These are phyloP conservation scores for Andrena bicolor DNA, from an alignment of 2,888 invertebrate genomes.

Conservation along the genomic window DNA sequence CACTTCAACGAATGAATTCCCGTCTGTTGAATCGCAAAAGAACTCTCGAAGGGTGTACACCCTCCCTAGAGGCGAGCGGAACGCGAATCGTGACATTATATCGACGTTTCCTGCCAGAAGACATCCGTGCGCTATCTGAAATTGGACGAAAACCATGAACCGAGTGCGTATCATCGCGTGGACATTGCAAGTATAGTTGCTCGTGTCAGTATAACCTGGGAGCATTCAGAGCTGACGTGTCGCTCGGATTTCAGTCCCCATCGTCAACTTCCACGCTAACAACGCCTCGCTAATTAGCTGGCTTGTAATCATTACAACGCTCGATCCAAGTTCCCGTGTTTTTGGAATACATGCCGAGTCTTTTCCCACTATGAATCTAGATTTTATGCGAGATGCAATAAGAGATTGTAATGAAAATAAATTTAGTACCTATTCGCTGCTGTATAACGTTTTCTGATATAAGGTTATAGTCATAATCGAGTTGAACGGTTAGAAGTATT, in stretches of 20 bases:
- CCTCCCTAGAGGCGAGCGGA: neutral
- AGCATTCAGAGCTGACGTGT: conserved; percentile 41
- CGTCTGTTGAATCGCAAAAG: neutral
- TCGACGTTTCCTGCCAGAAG: conserved; percentile 34
- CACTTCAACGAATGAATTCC: conserved; percentile 1
- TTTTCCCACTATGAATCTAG: too few species aligned
- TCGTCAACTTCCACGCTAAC: conserved; percentile 40
- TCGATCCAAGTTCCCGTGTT: conserved; percentile 36
- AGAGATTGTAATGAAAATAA: too few species aligned
- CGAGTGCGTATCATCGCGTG: conserved; percentile 21
- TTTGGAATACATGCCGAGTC: neutral
- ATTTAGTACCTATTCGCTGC: too few species aligned
- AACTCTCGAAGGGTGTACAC: neutral
- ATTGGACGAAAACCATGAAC: conserved; percentile 32
- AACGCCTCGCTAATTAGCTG: conserved; percentile 63
- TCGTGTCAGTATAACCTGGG: conserved; percentile 38
- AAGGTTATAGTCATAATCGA: too few species aligned
- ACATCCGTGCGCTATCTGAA: conserved; percentile 10
- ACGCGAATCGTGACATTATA: conserved; percentile 24
- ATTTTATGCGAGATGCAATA: neutral
- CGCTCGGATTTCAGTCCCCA: conserved; percentile 40
- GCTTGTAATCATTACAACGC: conserved; percentile 44
- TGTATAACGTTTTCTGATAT: too few species aligned
- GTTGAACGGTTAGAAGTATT: too few species aligned
- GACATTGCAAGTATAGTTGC: conserved; percentile 44